These are phyloP conservation scores for Ectemnius continuus DNA, from an alignment of 2,888 invertebrate species.

Conservation along the genomic window DNA sequence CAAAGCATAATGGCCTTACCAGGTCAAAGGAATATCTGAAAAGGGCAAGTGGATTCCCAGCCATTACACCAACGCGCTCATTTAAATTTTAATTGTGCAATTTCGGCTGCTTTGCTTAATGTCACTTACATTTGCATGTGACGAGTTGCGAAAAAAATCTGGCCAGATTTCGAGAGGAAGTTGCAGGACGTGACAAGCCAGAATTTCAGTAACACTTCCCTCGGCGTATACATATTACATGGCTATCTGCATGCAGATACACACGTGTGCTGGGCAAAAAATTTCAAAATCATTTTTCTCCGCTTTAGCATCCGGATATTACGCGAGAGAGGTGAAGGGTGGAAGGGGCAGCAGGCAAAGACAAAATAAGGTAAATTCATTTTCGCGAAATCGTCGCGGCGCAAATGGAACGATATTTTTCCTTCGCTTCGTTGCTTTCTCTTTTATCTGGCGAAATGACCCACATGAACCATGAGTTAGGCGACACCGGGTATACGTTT, in stretches of 20 bases:
- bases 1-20: too few relatives aligned
- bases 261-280: constrained; percentile 21
- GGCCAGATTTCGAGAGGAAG: too few relatives aligned
- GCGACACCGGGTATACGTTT: constrained; percentile 49
- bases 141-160: too few relatives aligned
- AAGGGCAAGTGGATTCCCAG: too few relatives aligned
- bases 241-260: neutral
- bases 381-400: constrained; percentile 61
- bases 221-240: too few relatives aligned
- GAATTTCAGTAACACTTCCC: too few relatives aligned
- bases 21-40: too few relatives aligned
- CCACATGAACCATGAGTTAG: constrained; percentile 61
- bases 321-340: constrained; percentile 21
- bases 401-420: constrained; percentile 52
- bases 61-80: too few relatives aligned
- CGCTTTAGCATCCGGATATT: constrained; percentile 50
- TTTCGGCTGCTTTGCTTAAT: too few relatives aligned
- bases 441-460: constrained; percentile 46
- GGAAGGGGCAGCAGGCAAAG: constrained; percentile 49
- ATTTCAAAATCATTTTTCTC: constrained; percentile 59
- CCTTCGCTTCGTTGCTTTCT: constrained; percentile 32
- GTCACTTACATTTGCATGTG: too few relatives aligned
- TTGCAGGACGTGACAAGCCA: too few relatives aligned
- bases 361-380: constrained; percentile 65
- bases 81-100: too few relatives aligned